Evolutionary conservation across 2,113 vertebrate species (phyloP), one percentile per base, ranked within the genome.

Genomic region (Chlorocebus sabaeus): DNA sequence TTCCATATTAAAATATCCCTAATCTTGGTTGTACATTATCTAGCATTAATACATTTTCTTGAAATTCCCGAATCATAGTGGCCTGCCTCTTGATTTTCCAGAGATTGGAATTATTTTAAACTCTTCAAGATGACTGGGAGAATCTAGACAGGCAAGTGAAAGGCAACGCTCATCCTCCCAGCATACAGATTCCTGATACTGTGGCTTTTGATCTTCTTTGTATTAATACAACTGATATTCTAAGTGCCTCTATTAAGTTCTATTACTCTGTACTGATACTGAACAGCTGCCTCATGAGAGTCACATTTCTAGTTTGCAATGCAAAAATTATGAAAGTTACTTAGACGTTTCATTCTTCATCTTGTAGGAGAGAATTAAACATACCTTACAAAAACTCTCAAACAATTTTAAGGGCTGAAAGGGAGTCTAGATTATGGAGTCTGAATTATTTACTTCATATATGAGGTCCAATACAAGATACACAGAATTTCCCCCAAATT

Each of bases 401-500:
- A 7, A 68, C 67, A 68, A 32, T 68, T 68, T 68, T 68, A n/a
- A 68, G 67, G 35, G 32, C 32, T n/a, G 16, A 68, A 18, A 68
- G 67, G 61, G 12, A n/a, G 67, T 68, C 67, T n/a, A 68, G 16
- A n/a, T 8, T 5, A 35, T n/a, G 16, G 6, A 68, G 14, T 35
- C 67, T 68, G 67, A 68, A 68, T n/a, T 35, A 32, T n/a, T 68
- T 32, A 68, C n/a, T 68, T 35, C 0, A 3, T 68, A 68, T 35
- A 68, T 68, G 67, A 68, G 32, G 67, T 32, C 32, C 30, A n/a
- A 32, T 83, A 90, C 0, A 23, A 85, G 96, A 95, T 95, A 92
- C 0, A 96, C 8, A 93, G 95, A 95, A 45, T 89, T 97, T 87
- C 79, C 43, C 48, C 95, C 55, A 97, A 64, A 95, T 93, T 96